Conservation (phyloP, 2,797 vertebrate species). For the Phrynocephalus forsythii region DNA sequence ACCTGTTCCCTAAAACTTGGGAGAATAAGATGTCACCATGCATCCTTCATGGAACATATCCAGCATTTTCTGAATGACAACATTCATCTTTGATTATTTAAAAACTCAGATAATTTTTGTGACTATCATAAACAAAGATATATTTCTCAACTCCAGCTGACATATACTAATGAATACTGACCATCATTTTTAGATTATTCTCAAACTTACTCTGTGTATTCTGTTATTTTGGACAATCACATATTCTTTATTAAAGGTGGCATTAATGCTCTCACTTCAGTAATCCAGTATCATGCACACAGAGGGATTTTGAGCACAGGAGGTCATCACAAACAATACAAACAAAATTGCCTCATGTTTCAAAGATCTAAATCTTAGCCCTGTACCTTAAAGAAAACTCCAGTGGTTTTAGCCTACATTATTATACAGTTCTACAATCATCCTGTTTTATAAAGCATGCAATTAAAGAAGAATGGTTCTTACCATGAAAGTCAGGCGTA, state of each 20-base stretch:
- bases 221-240: background rate
- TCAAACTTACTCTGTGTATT: background rate
- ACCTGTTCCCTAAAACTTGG: no score
- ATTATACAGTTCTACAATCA: constrained; percentile 48
- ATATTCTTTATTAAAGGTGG: background rate
- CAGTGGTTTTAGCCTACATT: constrained; percentile 61
- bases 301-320: background rate
- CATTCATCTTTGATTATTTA: background rate
- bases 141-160: background rate
- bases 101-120: background rate
- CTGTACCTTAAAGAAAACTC: constrained; percentile 36
- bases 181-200: background rate
- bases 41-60: background rate
- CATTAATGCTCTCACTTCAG: background rate
- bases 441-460: constrained; percentile 66
- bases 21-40: background rate
- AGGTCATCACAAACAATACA: background rate
- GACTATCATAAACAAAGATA: background rate
- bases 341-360: background rate
- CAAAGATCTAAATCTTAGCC: constrained; percentile 22
- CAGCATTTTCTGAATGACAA: background rate
- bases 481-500: constrained; percentile 62
- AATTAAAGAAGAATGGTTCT: constrained; percentile 69
- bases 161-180: background rate
- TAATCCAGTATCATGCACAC: background rate